phyloP scores from a whole-genome alignment of 2,797 vertebrate species.

The Ctenopoma multispine region DNA sequence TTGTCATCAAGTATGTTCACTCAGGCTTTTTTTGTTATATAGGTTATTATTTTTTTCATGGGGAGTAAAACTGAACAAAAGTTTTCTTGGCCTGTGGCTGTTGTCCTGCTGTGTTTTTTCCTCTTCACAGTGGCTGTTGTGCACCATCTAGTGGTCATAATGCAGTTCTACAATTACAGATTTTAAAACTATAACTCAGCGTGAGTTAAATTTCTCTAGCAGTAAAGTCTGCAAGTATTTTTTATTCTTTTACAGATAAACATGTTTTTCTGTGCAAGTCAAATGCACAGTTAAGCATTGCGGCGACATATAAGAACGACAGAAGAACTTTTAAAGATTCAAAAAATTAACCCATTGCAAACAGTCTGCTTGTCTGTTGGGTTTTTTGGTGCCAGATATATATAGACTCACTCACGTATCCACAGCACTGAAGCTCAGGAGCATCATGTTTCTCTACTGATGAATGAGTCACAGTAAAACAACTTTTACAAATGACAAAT shows the following conservation, averaged over 20 bases:
- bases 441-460: not conserved
- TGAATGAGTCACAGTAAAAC: not conserved
- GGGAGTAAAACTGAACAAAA: conserved; percentile 8
- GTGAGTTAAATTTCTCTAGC: not conserved
- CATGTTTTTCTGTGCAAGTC: not conserved
- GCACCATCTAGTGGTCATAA: conserved; percentile 52
- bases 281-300: not conserved
- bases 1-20: not conserved
- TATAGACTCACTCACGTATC: too few relatives aligned
- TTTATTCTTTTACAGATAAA: not conserved
- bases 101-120: not conserved
- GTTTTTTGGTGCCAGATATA: too few relatives aligned
- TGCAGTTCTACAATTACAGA: conserved; percentile 11
- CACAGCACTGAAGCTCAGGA: too few relatives aligned
- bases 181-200: too few relatives aligned
- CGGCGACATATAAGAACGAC: not conserved
- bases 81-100: not conserved
- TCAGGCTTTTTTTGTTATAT: conserved; percentile 5
- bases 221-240: not conserved
- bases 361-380: not conserved
- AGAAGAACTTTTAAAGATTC: not conserved
- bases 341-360: not conserved
- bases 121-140: conserved; percentile 19
- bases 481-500: not conserved
- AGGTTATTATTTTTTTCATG: conserved; percentile 15